Percentiles rank a stretch among this genome's conserved stretches.
Evolutionary conservation across 2,113 vertebrate species (phyloP).

Genomic region (Halcyon senegalensis): DNA sequence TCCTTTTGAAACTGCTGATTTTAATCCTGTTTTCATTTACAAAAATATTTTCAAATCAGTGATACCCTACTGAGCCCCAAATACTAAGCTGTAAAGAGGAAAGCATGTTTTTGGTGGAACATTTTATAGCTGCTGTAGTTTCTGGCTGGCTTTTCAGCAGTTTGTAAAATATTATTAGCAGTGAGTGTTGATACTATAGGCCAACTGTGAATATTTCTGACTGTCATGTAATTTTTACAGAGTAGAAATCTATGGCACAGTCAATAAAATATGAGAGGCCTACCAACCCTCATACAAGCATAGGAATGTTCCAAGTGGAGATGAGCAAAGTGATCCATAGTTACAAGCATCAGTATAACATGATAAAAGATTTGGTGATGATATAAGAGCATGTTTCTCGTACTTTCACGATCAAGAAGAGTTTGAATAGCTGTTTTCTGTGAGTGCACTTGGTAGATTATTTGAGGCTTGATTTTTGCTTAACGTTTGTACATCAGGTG

Average conservation of each 20-base stretch:
- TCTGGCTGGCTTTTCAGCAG: not conserved
- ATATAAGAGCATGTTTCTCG: not conserved
- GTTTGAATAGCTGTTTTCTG: not conserved
- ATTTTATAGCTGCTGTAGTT: not conserved
- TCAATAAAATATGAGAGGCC: not conserved
- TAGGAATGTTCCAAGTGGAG: not conserved
- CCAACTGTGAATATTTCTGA: not conserved
- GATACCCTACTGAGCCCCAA: not conserved
- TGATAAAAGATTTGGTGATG: not conserved
- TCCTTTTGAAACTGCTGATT: not conserved
- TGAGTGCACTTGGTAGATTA: not conserved
- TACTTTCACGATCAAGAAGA: not conserved
- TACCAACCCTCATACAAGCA: not conserved
- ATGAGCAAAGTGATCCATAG: not conserved
- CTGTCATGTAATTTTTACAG: not conserved
- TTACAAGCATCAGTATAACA: not conserved
- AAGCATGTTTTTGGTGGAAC: not conserved
- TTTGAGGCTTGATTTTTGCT: constrained; percentile 9
- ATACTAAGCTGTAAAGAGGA: not conserved
- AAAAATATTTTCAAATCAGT: not conserved
- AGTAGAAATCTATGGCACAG: not conserved
- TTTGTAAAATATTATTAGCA: not conserved
- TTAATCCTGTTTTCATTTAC: not conserved
- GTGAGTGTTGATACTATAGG: not conserved
- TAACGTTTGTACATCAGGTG: not conserved